Percentiles rank a stretch among this genome's conserved stretches.
phyloP scores from a whole-genome alignment of 2,888 invertebrate genomes.

The Eupithecia exiguata region DNA sequence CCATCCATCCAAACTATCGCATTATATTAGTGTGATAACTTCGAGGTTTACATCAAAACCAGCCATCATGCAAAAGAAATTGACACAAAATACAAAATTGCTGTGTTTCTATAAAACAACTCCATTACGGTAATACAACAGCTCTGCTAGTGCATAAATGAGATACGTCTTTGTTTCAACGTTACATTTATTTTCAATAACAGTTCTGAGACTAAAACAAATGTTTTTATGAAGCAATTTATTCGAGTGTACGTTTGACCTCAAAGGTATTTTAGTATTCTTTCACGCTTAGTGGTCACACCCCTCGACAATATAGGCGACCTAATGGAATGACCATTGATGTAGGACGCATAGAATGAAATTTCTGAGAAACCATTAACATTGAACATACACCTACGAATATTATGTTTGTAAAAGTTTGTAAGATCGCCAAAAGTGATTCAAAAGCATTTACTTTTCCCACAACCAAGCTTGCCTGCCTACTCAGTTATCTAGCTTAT shows the following conservation, averaged over 20 bases:
- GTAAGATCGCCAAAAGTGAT: conserved; percentile 8
- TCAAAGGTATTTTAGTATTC: conserved; percentile 35
- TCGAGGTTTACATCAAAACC: conserved; percentile 50
- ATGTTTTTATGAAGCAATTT: conserved; percentile 38
- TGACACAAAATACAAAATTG: conserved; percentile 41
- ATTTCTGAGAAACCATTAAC: conserved; percentile 26
- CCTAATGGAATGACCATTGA: conserved; percentile 38
- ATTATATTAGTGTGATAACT: conserved; percentile 35
- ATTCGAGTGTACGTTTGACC: conserved; percentile 26
- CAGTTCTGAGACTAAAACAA: conserved; percentile 8
- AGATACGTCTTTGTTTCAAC: conserved; percentile 32
- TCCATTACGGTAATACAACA: conserved; percentile 52
- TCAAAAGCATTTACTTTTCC: too few species aligned
- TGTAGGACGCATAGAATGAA: conserved; percentile 18
- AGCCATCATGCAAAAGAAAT: conserved; percentile 38
- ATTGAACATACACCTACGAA: neutral
- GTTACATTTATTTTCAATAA: conserved; percentile 4
- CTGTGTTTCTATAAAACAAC: conserved; percentile 44
- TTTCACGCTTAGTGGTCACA: conserved; percentile 39
- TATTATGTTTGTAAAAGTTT: neutral
- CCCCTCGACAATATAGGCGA: conserved; percentile 34
- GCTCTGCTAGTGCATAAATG: conserved; percentile 42
- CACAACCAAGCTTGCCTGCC: too few species aligned
- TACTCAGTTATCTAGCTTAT: too few species aligned
- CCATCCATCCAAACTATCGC: too few species aligned